phyloP scores from a whole-genome alignment of 2,113 vertebrate species.

The Trematocara nigrifrons region DNA sequence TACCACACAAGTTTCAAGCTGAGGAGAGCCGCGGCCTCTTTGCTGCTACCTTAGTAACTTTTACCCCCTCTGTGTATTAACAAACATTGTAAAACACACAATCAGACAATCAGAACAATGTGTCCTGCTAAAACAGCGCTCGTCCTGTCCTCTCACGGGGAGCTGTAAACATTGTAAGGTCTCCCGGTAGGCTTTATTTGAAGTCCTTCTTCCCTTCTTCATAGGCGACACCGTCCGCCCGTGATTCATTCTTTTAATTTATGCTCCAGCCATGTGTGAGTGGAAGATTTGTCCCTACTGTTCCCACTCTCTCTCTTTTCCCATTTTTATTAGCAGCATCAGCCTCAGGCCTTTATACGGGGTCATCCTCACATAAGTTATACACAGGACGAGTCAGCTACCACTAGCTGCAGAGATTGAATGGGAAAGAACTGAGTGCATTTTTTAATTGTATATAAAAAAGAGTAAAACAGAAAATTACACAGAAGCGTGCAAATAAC shows the following conservation, averaged over 20 bases:
- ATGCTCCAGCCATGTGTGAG: background rate
- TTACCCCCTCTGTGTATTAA: background rate
- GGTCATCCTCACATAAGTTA: background rate
- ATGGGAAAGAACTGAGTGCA: background rate
- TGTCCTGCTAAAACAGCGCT: background rate
- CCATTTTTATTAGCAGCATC: background rate
- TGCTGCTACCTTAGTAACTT: background rate
- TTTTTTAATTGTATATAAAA: background rate
- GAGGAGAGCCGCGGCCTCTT: background rate
- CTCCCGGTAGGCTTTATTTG: background rate
- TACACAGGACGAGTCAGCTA: background rate
- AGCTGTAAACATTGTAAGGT: conserved; percentile 36
- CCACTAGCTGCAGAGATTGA: background rate
- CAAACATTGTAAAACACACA: conserved; percentile 55
- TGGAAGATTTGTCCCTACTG: background rate
- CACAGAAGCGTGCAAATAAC: background rate
- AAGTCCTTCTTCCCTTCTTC: background rate
- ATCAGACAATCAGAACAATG: background rate
- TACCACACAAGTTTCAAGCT: background rate
- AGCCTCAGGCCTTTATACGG: background rate
- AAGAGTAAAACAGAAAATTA: background rate
- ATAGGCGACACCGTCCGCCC: background rate
- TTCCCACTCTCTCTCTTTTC: background rate
- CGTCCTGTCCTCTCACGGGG: conserved; percentile 4
- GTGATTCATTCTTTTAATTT: background rate